These are phyloP conservation scores for Ia io DNA, from an alignment of 2,113 vertebrate species.

Conservation along the genomic window DNA sequence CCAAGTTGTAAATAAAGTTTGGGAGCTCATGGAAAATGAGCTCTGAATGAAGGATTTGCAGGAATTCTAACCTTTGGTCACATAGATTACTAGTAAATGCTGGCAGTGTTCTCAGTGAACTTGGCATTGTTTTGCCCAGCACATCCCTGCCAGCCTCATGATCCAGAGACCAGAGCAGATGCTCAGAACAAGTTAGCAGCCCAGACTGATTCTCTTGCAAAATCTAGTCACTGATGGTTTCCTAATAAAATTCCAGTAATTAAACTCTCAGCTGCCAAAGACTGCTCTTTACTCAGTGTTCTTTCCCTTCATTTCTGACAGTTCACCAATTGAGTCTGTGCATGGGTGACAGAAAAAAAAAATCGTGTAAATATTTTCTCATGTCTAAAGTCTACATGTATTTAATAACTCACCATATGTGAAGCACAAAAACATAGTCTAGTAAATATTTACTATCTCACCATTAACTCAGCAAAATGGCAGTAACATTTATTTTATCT, in stretches of 20 bases:
- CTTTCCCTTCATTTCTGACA: neutral
- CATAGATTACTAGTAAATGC: neutral
- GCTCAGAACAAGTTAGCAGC: neutral
- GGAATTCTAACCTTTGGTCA: neutral
- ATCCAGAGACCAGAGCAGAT: neutral
- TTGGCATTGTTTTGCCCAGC: neutral
- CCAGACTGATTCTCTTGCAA: conserved; percentile 3
- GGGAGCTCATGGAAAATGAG: neutral
- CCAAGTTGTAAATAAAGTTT: neutral
- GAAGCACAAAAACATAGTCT: neutral
- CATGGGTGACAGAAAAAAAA: neutral
- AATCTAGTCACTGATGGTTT: conserved; percentile 38
- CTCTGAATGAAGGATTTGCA: neutral
- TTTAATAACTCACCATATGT: neutral
- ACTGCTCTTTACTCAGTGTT: neutral
- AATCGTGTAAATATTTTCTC: neutral
- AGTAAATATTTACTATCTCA: neutral
- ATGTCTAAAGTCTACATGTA: neutral
- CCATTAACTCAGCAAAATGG: neutral
- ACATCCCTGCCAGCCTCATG: neutral
- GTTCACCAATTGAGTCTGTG: neutral
- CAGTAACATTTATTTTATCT: neutral
- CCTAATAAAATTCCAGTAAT: conserved; percentile 46
- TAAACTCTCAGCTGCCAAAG: neutral
- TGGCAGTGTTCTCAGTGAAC: neutral